A percentile compares a stretch with the other conserved stretches of the same genome.
phyloP scores from a whole-genome alignment of 2,888 invertebrate species.

The Amiota mariae region DNA sequence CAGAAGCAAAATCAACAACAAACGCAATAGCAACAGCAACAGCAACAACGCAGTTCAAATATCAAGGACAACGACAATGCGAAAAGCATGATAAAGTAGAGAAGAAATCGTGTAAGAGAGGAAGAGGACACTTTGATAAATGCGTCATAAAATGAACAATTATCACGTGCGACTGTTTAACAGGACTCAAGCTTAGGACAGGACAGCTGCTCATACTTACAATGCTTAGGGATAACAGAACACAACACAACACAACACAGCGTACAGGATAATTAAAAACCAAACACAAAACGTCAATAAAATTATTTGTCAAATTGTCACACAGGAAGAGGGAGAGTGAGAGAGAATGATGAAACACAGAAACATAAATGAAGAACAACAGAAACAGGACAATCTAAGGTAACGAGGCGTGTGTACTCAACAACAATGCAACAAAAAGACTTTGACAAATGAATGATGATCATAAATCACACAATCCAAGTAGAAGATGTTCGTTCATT shows the following conservation, averaged over 20 bases:
- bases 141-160: conserved; percentile 67
- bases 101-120: conserved; percentile 11
- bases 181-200: conserved; percentile 20
- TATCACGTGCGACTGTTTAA: conserved; percentile 59
- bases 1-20: conserved; percentile 42
- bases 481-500: conserved; percentile 35
- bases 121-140: conserved; percentile 56
- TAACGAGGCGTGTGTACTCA: conserved; percentile 41
- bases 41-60: conserved; percentile 32
- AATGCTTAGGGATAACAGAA: neutral
- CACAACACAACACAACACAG: too few relatives aligned
- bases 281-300: conserved; percentile 66
- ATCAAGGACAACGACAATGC: conserved; percentile 27
- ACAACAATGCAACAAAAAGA: conserved; percentile 37
- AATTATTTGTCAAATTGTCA: conserved; percentile 69
- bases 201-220: conserved; percentile 32
- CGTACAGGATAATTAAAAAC: conserved; percentile 61
- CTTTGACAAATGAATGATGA: conserved; percentile 60
- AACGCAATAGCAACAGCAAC: conserved; percentile 20
- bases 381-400: too few relatives aligned
- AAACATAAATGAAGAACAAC: conserved; percentile 26
- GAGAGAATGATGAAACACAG: conserved; percentile 34
- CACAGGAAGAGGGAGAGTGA: too few relatives aligned
- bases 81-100: too few relatives aligned
- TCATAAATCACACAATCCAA: conserved; percentile 60